phyloP scores from a whole-genome alignment of 2,113 vertebrate genomes.

The Percina caprodes region DNA sequence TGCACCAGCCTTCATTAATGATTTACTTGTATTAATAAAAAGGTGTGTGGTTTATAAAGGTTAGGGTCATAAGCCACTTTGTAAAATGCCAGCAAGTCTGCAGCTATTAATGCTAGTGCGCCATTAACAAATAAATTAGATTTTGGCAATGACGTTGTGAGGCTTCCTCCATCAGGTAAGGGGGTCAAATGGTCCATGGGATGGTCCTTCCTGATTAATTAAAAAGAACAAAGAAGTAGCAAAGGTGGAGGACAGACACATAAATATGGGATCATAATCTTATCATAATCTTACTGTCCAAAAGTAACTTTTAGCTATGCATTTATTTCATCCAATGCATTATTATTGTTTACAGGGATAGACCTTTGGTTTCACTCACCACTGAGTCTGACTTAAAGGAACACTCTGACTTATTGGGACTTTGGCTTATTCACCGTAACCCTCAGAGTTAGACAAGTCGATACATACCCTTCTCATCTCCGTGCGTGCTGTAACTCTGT shows the following conservation, averaged over 20 bases:
- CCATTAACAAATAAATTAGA: not conserved
- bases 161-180: not conserved
- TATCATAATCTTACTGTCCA: not conserved
- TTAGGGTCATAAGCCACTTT: not conserved
- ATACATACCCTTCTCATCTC: too few species aligned
- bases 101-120: not conserved
- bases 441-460: too few species aligned
- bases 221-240: slow-evolving; percentile 1
- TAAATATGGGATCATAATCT: accelerated
- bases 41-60: slow-evolving; percentile 15
- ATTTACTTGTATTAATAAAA: slow-evolving; percentile 18
- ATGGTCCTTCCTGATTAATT: slow-evolving; percentile 39
- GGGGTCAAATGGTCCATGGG: slow-evolving; percentile 35
- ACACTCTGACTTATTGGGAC: too few species aligned
- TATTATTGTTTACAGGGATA: too few species aligned
- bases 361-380: too few species aligned
- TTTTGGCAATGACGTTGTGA: slow-evolving; percentile 7
- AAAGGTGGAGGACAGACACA: slow-evolving; percentile 3
- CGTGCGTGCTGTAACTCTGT: too few species aligned
- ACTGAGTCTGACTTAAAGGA: too few species aligned
- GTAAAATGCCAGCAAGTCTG: not conserved
- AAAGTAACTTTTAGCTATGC: not conserved
- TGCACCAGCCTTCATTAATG: slow-evolving; percentile 1
- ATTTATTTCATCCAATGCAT: too few species aligned
- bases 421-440: too few species aligned